Base-by-base conservation (phyloP, 2,888 invertebrate species). In the Drosophila recens region DNA sequence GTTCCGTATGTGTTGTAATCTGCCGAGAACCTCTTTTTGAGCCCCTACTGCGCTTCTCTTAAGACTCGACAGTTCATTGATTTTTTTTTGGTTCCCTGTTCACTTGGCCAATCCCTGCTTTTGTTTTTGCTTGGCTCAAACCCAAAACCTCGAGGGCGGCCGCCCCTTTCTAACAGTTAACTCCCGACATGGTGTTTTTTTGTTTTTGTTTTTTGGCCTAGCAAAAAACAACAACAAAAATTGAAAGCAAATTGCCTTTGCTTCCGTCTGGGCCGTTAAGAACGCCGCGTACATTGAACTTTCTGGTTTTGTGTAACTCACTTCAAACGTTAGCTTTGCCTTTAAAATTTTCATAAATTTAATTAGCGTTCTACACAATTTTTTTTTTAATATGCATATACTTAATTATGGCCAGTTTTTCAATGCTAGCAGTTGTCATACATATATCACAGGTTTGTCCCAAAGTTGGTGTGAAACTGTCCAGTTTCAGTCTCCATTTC, bases 51-150 rank as follows among this genome's bases (percentile, higher is more conserved):
- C 59, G 57, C 48, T 49, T 42, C 52, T 33, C 56, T 45, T 15
- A 68, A 49, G 40, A 57, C 49, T 72, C 46, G 63, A 51, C 65
- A 76, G 68, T 66, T 76, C 76, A 76, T 76, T 72, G 76, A 76
- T 76, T 76, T 76, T 76, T 76, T 76, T 63, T 58, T 27, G 27
- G 48, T 57, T 64, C 52, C 40, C 56, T 66, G 48, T 64, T 57
- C 61, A 65, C 38, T 70, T 62, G 57, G 64, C 61, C 70, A 71
- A 64, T 63, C 75, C 52, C 71, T 61, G 57, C 67, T 65, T 65
- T 67, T 58, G 67, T 71, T 75, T 61, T 57, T 36, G 57, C 57
- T 46, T 46, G 11, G 46, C 11, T 48, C 17, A 48, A 38, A 58
- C 20, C 54, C 42, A 53, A 53, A 53, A 53, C 53, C 27, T 11